Evolutionary conservation across 2,113 vertebrate genomes (phyloP), one percentile per base, ranked within the genome.

Genomic region (Myotis brandtii): DNA sequence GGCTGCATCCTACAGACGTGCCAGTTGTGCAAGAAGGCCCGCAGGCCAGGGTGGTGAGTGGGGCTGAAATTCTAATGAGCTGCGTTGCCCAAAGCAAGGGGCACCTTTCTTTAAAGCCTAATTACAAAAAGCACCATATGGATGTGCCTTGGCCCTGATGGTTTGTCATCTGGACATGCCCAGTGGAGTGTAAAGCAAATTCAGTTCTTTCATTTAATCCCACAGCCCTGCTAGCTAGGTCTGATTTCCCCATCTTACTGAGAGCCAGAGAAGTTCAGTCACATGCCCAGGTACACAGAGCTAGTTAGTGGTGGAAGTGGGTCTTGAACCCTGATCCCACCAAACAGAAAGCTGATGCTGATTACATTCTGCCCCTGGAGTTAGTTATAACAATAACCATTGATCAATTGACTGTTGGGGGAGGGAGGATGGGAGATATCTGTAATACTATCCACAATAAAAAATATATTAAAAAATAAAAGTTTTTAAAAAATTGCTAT

Each of bases 1-100:
- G 80, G 12, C 56, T 25, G 1, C 2, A 0, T 23, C 30, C 25
- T 46, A 14, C 11, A 8, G 17, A 17, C 3, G 12, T 6, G 13
- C 76, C 32, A 1, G 2, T 2, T 52, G 70, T 9, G 1, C n/a
- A 25, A n/a, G 11, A 56, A 80, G 27, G 40, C 25, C 23, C 4
- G 21, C n/a, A 9, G 52, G 23, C 43, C 13, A 37, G 21, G 66
- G 11, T 12, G 21, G 50, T 7, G 7, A 70, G 6, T 5, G 64
- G 0, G 18, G 3, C 80, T 34, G 23, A 59, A 54, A 46, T 3
- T 43, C 17, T 0, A 12, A 64, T 2, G 20, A 25, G 13, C 40
- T 30, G 5, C 30, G 27, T 62, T 23, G 9, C 69, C 54, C 34
- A 77, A 54, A 67, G 59, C 37, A 92, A 76, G 16, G 14, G 82